Percentiles rank a stretch among this genome's conserved stretches.
Evolutionary conservation across 2,797 vertebrate genomes (phyloP).

Genomic region (Cynopterus sphinx): DNA sequence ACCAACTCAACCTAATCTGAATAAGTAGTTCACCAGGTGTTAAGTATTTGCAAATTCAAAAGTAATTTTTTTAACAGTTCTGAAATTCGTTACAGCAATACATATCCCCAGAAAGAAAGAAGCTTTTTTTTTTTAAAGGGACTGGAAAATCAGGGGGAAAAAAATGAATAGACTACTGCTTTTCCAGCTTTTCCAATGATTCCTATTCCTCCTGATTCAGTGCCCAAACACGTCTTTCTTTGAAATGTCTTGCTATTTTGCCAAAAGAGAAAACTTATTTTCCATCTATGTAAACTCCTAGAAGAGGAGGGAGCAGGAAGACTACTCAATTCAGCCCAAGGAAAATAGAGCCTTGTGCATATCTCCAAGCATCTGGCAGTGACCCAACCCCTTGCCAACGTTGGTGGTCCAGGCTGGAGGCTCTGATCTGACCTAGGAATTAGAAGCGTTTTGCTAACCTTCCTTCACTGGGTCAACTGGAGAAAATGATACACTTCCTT

Average conservation of each 20-base stretch:
- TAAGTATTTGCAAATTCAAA: neutral
- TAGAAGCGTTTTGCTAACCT: constrained; percentile 67
- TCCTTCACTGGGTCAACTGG: constrained; percentile 61
- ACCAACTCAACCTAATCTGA: constrained; percentile 21
- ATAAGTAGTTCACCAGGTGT: neutral
- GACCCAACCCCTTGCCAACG: constrained; percentile 57
- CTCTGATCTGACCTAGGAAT: constrained; percentile 44
- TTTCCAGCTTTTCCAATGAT: constrained; percentile 55
- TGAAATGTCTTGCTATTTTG: constrained; percentile 53
- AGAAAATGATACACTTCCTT: constrained; percentile 60
- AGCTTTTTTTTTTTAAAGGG: neutral
- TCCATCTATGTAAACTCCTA: constrained; percentile 60
- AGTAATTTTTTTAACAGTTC: constrained; percentile 3
- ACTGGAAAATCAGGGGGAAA: constrained; percentile 21
- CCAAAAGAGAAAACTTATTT: constrained; percentile 73
- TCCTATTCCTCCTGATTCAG: constrained; percentile 57
- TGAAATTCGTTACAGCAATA: constrained; percentile 9
- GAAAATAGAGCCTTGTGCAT: constrained; percentile 76
- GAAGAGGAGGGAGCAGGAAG: constrained; percentile 70
- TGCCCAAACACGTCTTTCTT: constrained; percentile 70
- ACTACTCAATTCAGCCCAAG: constrained; percentile 64
- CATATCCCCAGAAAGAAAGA: neutral
- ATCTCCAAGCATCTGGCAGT: constrained; percentile 64
- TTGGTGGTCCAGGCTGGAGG: constrained; percentile 39
- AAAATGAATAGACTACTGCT: constrained; percentile 45